These are phyloP conservation scores for Chrysomela aeneicollis DNA, from an alignment of 2,888 invertebrate species.

Conservation along the genomic window DNA sequence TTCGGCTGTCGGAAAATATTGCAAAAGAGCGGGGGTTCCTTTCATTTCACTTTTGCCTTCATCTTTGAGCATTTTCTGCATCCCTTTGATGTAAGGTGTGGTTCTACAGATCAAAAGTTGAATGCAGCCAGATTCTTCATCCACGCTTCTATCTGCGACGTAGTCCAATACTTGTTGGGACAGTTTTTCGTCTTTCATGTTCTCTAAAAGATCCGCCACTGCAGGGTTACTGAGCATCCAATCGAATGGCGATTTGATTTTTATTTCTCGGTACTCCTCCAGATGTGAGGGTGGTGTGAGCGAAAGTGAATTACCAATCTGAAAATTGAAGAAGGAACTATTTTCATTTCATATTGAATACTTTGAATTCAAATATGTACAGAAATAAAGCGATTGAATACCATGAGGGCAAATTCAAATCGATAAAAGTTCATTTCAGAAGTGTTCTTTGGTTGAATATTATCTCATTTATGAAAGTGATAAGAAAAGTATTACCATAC, in stretches of 20 bases:
- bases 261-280: constrained; percentile 49
- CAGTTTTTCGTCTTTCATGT: constrained; percentile 70
- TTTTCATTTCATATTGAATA: too few species aligned
- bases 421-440: too few species aligned
- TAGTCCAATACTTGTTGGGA: constrained; percentile 69
- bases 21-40: constrained; percentile 63
- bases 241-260: constrained; percentile 62
- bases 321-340: constrained; percentile 47
- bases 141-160: constrained; percentile 65
- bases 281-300: constrained; percentile 60
- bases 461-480: too few species aligned
- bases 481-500: too few species aligned
- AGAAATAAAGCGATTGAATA: too few species aligned
- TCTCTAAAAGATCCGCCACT: constrained; percentile 66
- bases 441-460: too few species aligned
- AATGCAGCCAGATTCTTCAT: constrained; percentile 73
- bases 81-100: constrained; percentile 77
- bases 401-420: too few species aligned
- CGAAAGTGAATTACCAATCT: constrained; percentile 69
- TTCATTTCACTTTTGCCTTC: constrained; percentile 50
- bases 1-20: constrained; percentile 68
- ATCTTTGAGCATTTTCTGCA: constrained; percentile 72
- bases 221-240: constrained; percentile 73
- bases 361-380: too few species aligned
- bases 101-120: constrained; percentile 79